Conservation (phyloP, 2,888 invertebrate species). For the Drosophila kanekoi region DNA sequence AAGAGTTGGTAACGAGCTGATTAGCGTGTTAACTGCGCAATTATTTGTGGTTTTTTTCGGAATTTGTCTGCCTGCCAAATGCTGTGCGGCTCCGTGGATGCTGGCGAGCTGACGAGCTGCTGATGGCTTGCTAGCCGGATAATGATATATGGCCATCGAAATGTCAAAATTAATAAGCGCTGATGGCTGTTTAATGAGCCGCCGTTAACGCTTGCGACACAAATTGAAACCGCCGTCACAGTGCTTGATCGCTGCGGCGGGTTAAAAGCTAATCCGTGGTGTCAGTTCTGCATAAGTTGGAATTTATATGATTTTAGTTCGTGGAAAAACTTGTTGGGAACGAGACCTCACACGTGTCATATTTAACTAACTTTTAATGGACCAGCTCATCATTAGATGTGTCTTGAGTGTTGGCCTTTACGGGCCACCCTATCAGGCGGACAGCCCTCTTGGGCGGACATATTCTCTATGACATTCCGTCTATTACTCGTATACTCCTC, state of each 20-base stretch:
- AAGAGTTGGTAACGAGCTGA: slow-evolving; percentile 67
- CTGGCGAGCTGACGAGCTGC: slow-evolving; percentile 42
- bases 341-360: background rate
- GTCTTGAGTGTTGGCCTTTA: too few relatives aligned
- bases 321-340: background rate
- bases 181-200: slow-evolving; percentile 65
- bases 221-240: slow-evolving; percentile 37
- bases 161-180: slow-evolving; percentile 74
- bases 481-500: too few relatives aligned
- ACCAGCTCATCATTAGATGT: too few relatives aligned
- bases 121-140: slow-evolving; percentile 59
- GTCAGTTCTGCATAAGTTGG: slow-evolving; percentile 9
- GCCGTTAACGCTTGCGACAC: slow-evolving; percentile 52
- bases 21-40: slow-evolving; percentile 65
- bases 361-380: background rate
- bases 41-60: slow-evolving; percentile 23
- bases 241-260: slow-evolving; percentile 13
- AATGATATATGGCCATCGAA: slow-evolving; percentile 70
- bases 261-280: slow-evolving; percentile 24
- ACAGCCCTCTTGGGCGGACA: too few relatives aligned
- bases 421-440: too few relatives aligned
- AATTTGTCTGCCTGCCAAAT: slow-evolving; percentile 35
- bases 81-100: slow-evolving; percentile 17
- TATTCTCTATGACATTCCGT: too few relatives aligned
- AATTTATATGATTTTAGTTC: background rate